A percentile compares a stretch with the other conserved stretches of the same genome.
phyloP scores from a whole-genome alignment of 2,113 vertebrate genomes.

The Mirounga angustirostris region DNA sequence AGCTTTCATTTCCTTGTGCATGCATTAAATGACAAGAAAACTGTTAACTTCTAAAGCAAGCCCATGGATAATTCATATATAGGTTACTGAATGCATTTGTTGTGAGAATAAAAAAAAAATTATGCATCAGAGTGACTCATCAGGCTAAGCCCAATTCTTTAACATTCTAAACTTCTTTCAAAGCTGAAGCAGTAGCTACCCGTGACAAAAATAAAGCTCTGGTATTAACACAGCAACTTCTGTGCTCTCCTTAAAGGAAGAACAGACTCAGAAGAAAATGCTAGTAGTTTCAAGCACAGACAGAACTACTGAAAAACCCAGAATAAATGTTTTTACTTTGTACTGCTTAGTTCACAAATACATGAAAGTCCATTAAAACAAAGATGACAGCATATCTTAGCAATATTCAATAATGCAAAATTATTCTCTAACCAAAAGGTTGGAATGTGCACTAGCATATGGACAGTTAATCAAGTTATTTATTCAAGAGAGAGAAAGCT shows the following conservation, averaged over 20 bases:
- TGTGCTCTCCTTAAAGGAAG: not conserved
- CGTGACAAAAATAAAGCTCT: constrained; percentile 13
- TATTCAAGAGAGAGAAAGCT: not conserved
- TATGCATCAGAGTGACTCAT: not conserved
- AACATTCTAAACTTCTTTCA: constrained; percentile 27
- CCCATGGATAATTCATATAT: not conserved
- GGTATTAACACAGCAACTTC: not conserved
- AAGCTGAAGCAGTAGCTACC: not conserved
- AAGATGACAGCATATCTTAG: not conserved
- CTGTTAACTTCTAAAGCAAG: not conserved
- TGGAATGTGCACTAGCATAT: not conserved
- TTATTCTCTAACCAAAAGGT: not conserved
- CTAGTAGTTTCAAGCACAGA: not conserved
- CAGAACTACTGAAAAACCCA: not conserved
- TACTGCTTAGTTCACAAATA: constrained; percentile 26
- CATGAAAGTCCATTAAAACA: not conserved
- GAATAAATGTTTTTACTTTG: not conserved
- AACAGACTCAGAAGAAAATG: not conserved
- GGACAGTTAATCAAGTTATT: not conserved
- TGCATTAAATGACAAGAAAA: not conserved
- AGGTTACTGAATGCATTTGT: not conserved
- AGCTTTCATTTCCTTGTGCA: not conserved
- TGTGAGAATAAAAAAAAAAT: not conserved
- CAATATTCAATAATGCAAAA: constrained; percentile 35
- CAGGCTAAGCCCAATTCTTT: constrained; percentile 14